Base-by-base conservation (phyloP, 2,797 vertebrate genomes). In the Acrossocheilus fasciatus region DNA sequence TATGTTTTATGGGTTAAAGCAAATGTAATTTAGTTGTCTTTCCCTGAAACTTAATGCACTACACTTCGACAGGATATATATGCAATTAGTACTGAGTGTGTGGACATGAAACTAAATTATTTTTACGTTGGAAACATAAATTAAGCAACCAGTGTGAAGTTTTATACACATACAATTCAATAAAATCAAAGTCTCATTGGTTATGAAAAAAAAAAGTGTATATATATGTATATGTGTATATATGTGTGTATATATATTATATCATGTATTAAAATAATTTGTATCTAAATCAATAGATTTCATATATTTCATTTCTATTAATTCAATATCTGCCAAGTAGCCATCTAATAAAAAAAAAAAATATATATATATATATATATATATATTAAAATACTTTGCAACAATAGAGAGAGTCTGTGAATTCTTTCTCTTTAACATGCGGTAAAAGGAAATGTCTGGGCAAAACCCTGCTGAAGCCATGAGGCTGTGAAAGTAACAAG, bases 401-500 rank as follows among this genome's bases (percentile, higher is more conserved):
- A 66, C 62, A 34, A 34, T 34, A 17, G 26, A 57, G 18, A 23
- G 64, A 69, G 18, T 36, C 34, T 81, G 39, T 64, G 4, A 47
- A 54, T 34, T 73, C n/a, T 59, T 59, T 23, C 20, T n/a, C 1
- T 83, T 12, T 64, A 26, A 52, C 20, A 20, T 64, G 43, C 1
- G 15, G 26, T 6, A 64, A 45, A 45, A 59, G 57, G n/a, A 36
- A 50, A 20, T 50, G 57, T 66, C 82, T 36, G 8, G 30, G 20
- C 43, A 83, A 39, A 84, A 52, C 34, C 43, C 83, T 68, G 45
- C 59, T 77, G 34, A 76, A 84, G 23, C 43, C 59, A 77, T 39
- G 74, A 52, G 73, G 83, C 68, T 80, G 77, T 86, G 77, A 81
- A 81, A 62, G 77, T 74, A 86, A 62, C 52, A 72, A 73, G 77